Percentiles rank a stretch among this genome's conserved stretches.
Conservation (phyloP, 2,888 invertebrate species). For the Diarsia dahlii region DNA sequence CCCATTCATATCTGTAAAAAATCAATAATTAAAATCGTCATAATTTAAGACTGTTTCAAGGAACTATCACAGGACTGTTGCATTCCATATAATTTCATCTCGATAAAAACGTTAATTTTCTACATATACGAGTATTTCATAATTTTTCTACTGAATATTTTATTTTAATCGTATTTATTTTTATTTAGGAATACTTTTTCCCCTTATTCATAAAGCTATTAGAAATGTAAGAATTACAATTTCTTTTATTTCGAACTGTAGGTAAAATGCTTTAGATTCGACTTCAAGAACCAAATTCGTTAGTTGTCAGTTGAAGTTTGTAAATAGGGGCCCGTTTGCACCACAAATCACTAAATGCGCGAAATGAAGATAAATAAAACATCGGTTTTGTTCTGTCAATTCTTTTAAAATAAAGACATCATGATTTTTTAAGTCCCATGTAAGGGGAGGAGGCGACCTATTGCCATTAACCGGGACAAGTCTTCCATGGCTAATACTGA, state of each 20-base stretch:
- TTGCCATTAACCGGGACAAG: too few species aligned
- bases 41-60: slow-evolving; percentile 46
- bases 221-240: neutral
- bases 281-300: neutral
- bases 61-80: slow-evolving; percentile 62
- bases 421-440: too few species aligned
- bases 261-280: neutral
- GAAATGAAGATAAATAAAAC: too few species aligned
- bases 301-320: neutral
- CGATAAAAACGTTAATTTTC: slow-evolving; percentile 50
- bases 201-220: neutral
- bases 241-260: neutral
- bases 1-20: too few species aligned
- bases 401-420: too few species aligned
- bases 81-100: slow-evolving; percentile 52
- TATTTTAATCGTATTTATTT: slow-evolving; percentile 45
- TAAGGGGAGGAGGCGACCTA: too few species aligned
- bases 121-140: slow-evolving; percentile 58
- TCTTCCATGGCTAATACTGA: too few species aligned
- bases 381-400: too few species aligned
- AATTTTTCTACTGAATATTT: slow-evolving; percentile 39
- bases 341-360: neutral
- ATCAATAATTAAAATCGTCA: too few species aligned
- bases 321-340: neutral
- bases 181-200: slow-evolving; percentile 46